These are phyloP conservation scores for Leucoraja erinaceus DNA, from an alignment of 2,113 vertebrate genomes.

Conservation along the genomic window DNA sequence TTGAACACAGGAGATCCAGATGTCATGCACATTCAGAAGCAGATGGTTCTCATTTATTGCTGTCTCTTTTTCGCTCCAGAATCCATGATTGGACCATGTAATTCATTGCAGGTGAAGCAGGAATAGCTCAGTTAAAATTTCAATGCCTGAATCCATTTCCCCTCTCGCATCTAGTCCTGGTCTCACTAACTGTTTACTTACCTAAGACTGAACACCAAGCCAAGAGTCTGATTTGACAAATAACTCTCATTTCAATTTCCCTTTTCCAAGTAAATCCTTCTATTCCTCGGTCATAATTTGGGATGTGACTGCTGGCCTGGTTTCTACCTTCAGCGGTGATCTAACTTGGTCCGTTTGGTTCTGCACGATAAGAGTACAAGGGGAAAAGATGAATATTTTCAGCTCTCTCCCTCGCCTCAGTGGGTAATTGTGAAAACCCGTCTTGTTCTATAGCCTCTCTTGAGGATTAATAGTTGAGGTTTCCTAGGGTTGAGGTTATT, in stretches of 20 bases:
- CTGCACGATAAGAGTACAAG: neutral
- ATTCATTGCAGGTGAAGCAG: neutral
- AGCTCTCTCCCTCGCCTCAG: no score
- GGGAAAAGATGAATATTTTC: no score
- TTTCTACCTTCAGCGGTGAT: neutral
- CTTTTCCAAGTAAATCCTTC: neutral
- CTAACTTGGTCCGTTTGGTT: neutral
- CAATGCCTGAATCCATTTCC: slow-evolving; percentile 8
- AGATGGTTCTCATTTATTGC: slow-evolving; percentile 18
- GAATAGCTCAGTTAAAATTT: neutral
- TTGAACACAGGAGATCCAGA: neutral
- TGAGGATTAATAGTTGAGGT: neutral
- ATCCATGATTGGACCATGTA: neutral
- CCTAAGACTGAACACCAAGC: neutral
- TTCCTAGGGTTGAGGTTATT: neutral
- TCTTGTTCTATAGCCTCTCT: neutral
- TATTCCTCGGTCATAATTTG: neutral
- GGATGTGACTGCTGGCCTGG: neutral
- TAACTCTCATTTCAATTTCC: neutral
- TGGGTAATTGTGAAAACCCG: neutral
- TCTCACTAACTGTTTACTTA: neutral
- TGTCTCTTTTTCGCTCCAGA: neutral
- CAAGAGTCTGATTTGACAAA: neutral
- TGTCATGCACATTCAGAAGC: neutral
- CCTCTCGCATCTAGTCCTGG: neutral